Evolutionary conservation across 2,888 invertebrate genomes (phyloP).

Genomic region (Leptinotarsa juncta): DNA sequence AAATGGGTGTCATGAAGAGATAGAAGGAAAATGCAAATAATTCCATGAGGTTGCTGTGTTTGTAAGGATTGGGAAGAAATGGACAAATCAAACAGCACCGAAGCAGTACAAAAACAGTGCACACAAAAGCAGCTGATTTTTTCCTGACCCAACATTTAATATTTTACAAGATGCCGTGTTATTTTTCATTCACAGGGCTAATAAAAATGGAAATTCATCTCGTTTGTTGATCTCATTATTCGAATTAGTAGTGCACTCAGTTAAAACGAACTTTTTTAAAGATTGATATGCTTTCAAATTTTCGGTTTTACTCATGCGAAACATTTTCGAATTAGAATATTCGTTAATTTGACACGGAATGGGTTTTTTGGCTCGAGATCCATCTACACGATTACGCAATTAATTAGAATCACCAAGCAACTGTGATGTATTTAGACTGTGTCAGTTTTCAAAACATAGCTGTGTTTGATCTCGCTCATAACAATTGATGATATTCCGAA

Average conservation of each 20-base stretch:
- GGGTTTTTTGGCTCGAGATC: neutral
- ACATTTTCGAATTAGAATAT: conserved; percentile 5
- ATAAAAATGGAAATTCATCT: too few species aligned
- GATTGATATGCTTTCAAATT: neutral
- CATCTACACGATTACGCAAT: neutral
- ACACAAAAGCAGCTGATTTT: too few species aligned
- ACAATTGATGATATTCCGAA: neutral
- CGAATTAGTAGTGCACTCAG: neutral
- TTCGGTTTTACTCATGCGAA: conserved; percentile 10
- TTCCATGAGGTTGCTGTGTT: too few species aligned
- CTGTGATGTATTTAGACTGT: neutral
- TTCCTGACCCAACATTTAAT: too few species aligned
- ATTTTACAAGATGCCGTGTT: too few species aligned
- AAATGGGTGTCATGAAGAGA: too few species aligned
- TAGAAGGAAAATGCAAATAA: too few species aligned
- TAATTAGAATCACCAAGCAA: neutral
- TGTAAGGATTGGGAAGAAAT: too few species aligned
- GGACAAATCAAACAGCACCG: too few species aligned
- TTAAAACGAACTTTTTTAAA: neutral
- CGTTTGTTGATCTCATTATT: too few species aligned
- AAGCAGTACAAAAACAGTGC: too few species aligned
- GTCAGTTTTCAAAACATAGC: conserved; percentile 3
- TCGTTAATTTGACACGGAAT: conserved; percentile 8
- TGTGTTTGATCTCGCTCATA: conserved; percentile 3
- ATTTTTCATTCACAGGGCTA: too few species aligned